These are phyloP conservation scores for Eristalinus sepulchralis DNA, from an alignment of 2,888 invertebrate genomes.

Conservation along the genomic window DNA sequence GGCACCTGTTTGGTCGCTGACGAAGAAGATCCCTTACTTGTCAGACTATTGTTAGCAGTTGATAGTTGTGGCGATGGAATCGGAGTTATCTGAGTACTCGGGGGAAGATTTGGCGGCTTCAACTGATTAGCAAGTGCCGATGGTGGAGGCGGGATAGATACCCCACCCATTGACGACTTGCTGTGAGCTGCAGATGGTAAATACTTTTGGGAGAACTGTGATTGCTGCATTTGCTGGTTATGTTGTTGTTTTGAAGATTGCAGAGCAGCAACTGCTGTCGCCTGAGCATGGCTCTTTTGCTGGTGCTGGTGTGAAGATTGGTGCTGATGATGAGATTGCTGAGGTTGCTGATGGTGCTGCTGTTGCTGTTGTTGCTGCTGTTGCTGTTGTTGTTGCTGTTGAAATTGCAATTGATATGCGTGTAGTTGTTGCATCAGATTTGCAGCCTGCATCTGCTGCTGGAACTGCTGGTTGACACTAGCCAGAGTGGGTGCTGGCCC, in stretches of 20 bases:
- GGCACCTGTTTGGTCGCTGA: constrained; percentile 61
- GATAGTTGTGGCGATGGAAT: constrained; percentile 69
- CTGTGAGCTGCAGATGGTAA: constrained; percentile 72
- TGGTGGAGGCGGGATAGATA: constrained; percentile 71
- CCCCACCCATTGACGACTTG: constrained; percentile 58
- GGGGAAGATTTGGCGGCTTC: constrained; percentile 75
- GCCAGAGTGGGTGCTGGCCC: constrained; percentile 72
- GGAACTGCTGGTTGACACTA: constrained; percentile 74
- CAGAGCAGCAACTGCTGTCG: constrained; percentile 66
- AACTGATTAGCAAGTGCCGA: constrained; percentile 73
- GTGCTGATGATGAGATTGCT: constrained; percentile 72
- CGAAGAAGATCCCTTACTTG: constrained; percentile 49
- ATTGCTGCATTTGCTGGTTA: constrained; percentile 72
- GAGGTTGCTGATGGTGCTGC: constrained; percentile 79
- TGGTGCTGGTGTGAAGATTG: constrained; percentile 74
- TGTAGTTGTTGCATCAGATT: constrained; percentile 77
- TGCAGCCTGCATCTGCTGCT: constrained; percentile 76
- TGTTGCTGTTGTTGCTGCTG: constrained; percentile 65
- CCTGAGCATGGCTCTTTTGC: constrained; percentile 65
- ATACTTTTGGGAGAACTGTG: constrained; percentile 72
- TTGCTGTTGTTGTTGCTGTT: constrained; percentile 80
- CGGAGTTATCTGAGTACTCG: constrained; percentile 75
- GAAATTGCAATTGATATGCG: constrained; percentile 78
- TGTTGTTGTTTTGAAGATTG: constrained; percentile 50
- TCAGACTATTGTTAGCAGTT: constrained; percentile 43